phyloP scores from a whole-genome alignment of 53 echinoderm and acorn worm species.

The Echinarachnius parma region DNA sequence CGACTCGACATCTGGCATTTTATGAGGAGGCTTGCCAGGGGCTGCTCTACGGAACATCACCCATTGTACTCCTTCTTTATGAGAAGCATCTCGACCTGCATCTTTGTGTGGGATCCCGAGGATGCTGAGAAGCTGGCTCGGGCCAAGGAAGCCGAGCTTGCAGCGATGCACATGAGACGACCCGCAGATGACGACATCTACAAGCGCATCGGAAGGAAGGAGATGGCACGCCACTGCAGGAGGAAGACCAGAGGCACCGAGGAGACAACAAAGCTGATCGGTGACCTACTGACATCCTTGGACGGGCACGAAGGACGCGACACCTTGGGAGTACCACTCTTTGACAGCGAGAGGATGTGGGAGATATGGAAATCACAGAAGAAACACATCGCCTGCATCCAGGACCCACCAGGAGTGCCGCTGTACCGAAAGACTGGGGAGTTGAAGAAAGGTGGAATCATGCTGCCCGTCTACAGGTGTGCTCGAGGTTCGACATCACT shows the following conservation, averaged over 20 bases:
- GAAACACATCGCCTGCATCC: conserved; percentile 60
- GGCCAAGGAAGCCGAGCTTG: conserved; percentile 6
- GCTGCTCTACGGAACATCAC: conserved; percentile 57
- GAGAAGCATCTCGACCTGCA: conserved; percentile 31
- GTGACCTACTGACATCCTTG: conserved; percentile 49
- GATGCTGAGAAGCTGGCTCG: conserved; percentile 22
- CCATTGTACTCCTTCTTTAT: conserved; percentile 58
- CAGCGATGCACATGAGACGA: background rate
- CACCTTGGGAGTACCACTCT: conserved; percentile 64
- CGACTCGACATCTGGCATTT: conserved; percentile 72
- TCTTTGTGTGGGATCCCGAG: conserved; percentile 53
- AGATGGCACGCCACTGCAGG: conserved; percentile 50
- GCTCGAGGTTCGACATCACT: too few species aligned
- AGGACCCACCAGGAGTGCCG: conserved; percentile 41
- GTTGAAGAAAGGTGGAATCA: too few species aligned
- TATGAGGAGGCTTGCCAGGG: conserved; percentile 58
- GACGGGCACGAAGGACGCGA: conserved; percentile 47
- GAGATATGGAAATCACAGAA: conserved; percentile 58
- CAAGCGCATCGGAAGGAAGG: conserved; percentile 19
- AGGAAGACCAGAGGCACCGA: conserved; percentile 30
- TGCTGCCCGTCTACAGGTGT: too few species aligned
- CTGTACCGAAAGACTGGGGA: too few species aligned
- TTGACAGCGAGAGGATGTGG: conserved; percentile 55
- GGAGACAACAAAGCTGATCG: conserved; percentile 51
- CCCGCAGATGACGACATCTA: conserved; percentile 9